Evolutionary conservation across 2,888 invertebrate species (phyloP).

Genomic region (Metopia argyrocephala): DNA sequence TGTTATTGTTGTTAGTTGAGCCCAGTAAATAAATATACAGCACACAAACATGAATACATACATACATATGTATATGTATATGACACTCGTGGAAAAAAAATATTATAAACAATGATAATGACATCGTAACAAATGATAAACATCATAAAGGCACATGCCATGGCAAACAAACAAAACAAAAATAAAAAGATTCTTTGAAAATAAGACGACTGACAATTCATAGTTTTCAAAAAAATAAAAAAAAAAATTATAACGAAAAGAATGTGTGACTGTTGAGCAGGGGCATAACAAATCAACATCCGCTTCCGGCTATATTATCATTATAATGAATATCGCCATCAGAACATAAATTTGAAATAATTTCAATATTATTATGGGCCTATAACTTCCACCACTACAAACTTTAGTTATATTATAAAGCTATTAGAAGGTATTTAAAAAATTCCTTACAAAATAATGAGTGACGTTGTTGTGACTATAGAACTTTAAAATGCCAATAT

Average conservation of each 20-base stretch:
- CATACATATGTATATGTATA: not conserved
- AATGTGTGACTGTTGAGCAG: not conserved
- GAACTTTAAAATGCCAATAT: too few species aligned
- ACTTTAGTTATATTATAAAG: not conserved
- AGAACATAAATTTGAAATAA: constrained; percentile 34
- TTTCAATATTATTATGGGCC: constrained; percentile 39
- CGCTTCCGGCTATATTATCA: constrained; percentile 62
- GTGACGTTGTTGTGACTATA: too few species aligned
- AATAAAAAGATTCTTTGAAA: not conserved
- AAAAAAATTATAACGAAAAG: not conserved
- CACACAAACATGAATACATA: not conserved
- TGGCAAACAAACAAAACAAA: constrained; percentile 1
- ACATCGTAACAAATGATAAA: constrained; percentile 58
- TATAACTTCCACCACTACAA: not conserved
- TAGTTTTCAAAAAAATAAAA: constrained; percentile 1
- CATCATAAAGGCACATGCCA: constrained; percentile 50
- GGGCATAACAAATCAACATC: constrained; percentile 62
- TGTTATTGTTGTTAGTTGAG: not conserved
- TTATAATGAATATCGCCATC: constrained; percentile 7
- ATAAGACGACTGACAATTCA: too few species aligned
- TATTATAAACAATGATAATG: constrained; percentile 57
- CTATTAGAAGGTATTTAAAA: too few species aligned
- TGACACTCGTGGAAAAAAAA: not conserved
- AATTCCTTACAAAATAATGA: too few species aligned
- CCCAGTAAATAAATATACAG: constrained; percentile 1